Evolutionary conservation across 2,113 vertebrate species (phyloP).

Genomic region (Oxygymnocypris stewartii): DNA sequence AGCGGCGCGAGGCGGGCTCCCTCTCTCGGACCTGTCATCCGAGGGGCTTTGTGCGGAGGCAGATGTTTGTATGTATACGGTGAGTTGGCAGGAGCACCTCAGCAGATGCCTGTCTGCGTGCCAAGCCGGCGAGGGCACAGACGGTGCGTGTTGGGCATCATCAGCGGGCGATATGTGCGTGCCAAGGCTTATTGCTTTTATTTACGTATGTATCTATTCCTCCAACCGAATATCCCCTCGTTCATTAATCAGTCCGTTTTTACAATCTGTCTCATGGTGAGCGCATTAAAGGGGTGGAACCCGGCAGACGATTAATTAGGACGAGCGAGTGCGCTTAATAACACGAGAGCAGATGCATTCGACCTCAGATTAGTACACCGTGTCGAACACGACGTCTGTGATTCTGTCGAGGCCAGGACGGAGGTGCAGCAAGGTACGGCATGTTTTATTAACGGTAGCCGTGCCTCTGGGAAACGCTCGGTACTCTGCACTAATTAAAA

Average conservation of each 20-base stretch:
- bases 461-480: slow-evolving; percentile 67
- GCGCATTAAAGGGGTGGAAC: slow-evolving; percentile 46
- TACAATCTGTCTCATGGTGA: slow-evolving; percentile 74
- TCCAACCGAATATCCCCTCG: slow-evolving; percentile 59
- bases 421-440: slow-evolving; percentile 63
- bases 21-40: slow-evolving; percentile 93
- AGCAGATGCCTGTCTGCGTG: slow-evolving; percentile 98
- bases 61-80: slow-evolving; percentile 98
- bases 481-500: slow-evolving; percentile 77
- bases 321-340: background rate
- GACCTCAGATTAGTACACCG: slow-evolving; percentile 41
- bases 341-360: slow-evolving; percentile 17
- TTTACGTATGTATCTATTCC: slow-evolving; percentile 73
- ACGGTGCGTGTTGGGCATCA: slow-evolving; percentile 83
- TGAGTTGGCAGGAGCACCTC: slow-evolving; percentile 92
- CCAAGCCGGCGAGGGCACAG: slow-evolving; percentile 96
- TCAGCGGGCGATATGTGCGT: slow-evolving; percentile 81
- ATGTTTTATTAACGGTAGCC: slow-evolving; percentile 76
- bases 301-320: slow-evolving; percentile 46
- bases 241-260: slow-evolving; percentile 73
- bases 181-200: slow-evolving; percentile 76
- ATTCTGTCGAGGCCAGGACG: slow-evolving; percentile 31
- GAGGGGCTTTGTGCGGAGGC: slow-evolving; percentile 89
- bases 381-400: slow-evolving; percentile 36
- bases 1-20: slow-evolving; percentile 59